Evolutionary conservation across 2,797 vertebrate genomes (phyloP), one percentile per base, ranked within the genome.

Genomic region (Delichon dasypus): DNA sequence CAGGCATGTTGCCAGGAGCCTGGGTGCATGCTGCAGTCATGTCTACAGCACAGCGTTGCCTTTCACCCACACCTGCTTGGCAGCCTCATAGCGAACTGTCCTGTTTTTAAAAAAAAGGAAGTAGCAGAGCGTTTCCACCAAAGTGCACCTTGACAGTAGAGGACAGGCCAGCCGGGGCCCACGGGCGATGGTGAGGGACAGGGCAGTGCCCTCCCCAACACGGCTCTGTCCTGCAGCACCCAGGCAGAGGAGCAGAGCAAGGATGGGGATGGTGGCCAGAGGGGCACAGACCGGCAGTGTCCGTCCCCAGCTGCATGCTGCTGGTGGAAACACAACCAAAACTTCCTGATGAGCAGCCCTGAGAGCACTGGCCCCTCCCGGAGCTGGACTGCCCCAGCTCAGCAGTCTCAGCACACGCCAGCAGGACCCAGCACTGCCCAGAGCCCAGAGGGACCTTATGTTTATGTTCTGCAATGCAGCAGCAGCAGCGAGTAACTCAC

Each of bases 21-120:
- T 1, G 1, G 34, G 16, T 32, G 26, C 34, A 7, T 0, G 1
- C 42, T 54, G 60, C 57, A 17, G 25, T 38, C 3, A 0, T n/a
- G 21, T 11, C 67, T 27, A 29, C 7, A 30, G 64, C 1, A 1
- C 8, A 48, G 32, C 5, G 2, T 4, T 48, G 40, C 34, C 73
- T 79, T 75, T 51, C 50, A 68, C 20, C 32, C 62, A 15, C n/a
- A 57, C 16, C 42, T 82, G 51, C 78, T 50, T 45, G 50, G 42
- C 30, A 29, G 7, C 7, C 44, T 62, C 6, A 1, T 38, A 13
- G 57, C 14, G 18, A 81, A 11, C 20, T 10, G 2, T 25, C 15
- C 36, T 4, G 19, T 20, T 22, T 75, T 78, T 29, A 3, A 53
- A 55, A 57, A 57, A 61, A 77, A 72, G 18, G 60, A 38, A 30